phyloP scores from a whole-genome alignment of 2,888 invertebrate genomes.

The Heliconius aoede region DNA sequence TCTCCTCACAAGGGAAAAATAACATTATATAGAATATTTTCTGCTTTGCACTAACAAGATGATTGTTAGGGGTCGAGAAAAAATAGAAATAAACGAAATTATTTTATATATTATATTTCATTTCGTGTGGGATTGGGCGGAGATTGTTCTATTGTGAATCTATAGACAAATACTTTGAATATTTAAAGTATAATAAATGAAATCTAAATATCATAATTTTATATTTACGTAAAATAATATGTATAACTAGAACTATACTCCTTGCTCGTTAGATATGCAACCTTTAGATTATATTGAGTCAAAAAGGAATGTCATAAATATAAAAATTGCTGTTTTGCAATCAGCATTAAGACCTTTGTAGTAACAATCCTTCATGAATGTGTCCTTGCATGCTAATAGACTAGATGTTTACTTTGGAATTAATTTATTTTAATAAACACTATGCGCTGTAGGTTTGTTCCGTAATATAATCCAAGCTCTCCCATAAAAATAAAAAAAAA shows the following conservation, averaged over 20 bases:
- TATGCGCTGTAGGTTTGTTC: constrained; percentile 33
- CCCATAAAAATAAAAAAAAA: too few species aligned
- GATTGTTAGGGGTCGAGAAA: background rate
- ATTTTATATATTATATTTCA: background rate
- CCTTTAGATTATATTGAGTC: background rate
- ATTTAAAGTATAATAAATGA: too few species aligned
- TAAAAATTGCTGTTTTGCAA: background rate
- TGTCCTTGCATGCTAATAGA: constrained; percentile 60
- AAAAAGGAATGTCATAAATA: background rate
- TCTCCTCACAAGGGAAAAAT: constrained; percentile 77
- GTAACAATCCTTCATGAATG: constrained; percentile 47
- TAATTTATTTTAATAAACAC: constrained; percentile 51
- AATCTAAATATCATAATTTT: too few species aligned
- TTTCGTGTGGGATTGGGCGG: background rate
- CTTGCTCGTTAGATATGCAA: too few species aligned
- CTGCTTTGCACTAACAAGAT: constrained; percentile 52
- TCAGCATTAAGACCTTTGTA: background rate
- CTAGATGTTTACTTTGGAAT: constrained; percentile 39
- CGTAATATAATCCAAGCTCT: background rate
- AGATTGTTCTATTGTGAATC: background rate
- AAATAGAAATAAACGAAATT: background rate
- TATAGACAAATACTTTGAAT: background rate
- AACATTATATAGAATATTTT: constrained; percentile 69
- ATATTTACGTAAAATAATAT: too few species aligned
- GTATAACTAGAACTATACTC: too few species aligned